Evolutionary conservation across 2,888 invertebrate genomes (phyloP).

Genomic region (Ormyrus labotus): DNA sequence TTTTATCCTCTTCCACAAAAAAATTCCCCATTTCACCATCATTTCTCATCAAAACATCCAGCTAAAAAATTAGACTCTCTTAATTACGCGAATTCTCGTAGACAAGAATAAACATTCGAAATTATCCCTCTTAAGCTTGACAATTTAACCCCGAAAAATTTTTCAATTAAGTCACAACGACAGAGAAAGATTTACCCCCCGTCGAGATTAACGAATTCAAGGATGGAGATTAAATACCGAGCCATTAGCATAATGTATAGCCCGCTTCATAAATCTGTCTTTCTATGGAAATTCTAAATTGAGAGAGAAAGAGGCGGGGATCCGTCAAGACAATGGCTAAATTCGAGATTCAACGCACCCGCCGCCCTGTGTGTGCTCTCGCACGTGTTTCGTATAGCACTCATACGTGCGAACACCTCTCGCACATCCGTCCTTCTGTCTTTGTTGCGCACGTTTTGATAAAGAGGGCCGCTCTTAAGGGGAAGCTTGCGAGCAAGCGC

Average conservation of each 20-base stretch:
- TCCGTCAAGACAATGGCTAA: slow-evolving; percentile 23
- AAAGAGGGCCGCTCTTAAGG: slow-evolving; percentile 38
- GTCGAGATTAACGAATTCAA: too few relatives aligned
- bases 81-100: too few relatives aligned
- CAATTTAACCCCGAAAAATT: too few relatives aligned
- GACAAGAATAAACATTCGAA: background rate
- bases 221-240: slow-evolving; percentile 2
- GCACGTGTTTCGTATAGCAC: slow-evolving; percentile 5
- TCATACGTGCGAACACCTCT: background rate
- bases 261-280: background rate
- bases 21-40: too few relatives aligned
- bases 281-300: slow-evolving; percentile 15
- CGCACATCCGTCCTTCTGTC: background rate
- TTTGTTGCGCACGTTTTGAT: slow-evolving; percentile 28
- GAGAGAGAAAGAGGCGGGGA: background rate
- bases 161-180: too few relatives aligned
- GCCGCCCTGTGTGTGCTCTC: background rate
- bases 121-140: background rate
- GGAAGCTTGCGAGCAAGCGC: background rate
- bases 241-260: slow-evolving; percentile 7
- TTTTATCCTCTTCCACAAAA: too few relatives aligned
- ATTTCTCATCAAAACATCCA: too few relatives aligned
- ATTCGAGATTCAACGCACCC: slow-evolving; percentile 27
- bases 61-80: too few relatives aligned
- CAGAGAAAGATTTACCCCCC: too few relatives aligned